phyloP scores from a whole-genome alignment of 1,140 invertebrate species.

The Calosoma granatense region DNA sequence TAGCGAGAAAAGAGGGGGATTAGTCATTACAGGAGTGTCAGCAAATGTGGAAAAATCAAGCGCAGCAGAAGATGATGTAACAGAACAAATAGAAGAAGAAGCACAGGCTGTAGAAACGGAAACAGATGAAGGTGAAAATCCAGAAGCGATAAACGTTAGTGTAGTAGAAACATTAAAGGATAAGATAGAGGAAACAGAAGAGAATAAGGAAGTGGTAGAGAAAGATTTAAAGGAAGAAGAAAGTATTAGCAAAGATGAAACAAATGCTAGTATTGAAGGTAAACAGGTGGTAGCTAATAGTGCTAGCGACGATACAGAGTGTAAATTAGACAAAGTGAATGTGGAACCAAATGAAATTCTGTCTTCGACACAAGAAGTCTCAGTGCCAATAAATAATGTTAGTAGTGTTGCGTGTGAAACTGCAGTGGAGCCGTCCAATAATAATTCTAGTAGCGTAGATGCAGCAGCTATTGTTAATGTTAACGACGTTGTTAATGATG shows the following conservation, averaged over 20 bases:
- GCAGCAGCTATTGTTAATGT: no score
- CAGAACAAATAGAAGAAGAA: constrained; percentile 26
- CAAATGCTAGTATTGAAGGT: constrained; percentile 4
- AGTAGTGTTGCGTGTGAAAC: constrained; percentile 36
- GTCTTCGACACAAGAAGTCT: background rate
- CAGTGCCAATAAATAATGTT: constrained; percentile 34
- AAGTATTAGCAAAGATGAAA: constrained; percentile 5
- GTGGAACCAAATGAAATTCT: constrained; percentile 11
- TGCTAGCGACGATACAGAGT: constrained; percentile 9
- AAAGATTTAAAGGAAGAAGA: constrained; percentile 12
- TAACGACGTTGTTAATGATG: constrained; percentile 34
- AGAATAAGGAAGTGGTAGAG: background rate
- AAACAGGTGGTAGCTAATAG: no score
- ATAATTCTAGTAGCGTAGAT: constrained; percentile 44
- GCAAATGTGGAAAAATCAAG: background rate
- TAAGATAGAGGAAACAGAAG: constrained; percentile 27
- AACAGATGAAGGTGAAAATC: constrained; percentile 11
- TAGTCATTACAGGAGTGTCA: background rate
- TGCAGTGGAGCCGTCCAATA: constrained; percentile 50
- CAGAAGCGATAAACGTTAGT: constrained; percentile 31
- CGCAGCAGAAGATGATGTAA: constrained; percentile 22
- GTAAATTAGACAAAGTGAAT: constrained; percentile 9
- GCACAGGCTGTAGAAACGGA: constrained; percentile 23
- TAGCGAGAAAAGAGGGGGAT: no score
- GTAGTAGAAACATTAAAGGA: constrained; percentile 34